phyloP scores from a whole-genome alignment of 1,140 invertebrate genomes.

The Listronotus oregonensis region DNA sequence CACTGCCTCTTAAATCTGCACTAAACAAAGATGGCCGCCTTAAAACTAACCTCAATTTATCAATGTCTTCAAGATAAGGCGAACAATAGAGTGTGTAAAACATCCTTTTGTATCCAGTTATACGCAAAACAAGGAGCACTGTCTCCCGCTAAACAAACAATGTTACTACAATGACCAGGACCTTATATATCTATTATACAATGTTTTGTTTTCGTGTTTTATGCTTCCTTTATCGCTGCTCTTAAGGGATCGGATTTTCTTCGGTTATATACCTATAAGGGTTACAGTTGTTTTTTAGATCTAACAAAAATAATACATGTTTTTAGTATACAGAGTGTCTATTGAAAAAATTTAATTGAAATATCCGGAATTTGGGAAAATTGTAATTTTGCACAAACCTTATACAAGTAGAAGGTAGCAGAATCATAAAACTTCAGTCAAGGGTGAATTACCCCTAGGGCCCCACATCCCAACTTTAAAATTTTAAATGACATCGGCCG shows the following conservation, averaged over 20 bases:
- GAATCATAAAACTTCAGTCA: no score
- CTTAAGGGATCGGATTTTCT: slow-evolving; percentile 27
- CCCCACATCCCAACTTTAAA: no score
- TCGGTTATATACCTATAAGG: neutral
- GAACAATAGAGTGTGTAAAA: slow-evolving; percentile 57
- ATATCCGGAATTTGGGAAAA: no score
- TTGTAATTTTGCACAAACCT: no score
- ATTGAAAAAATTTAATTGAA: no score
- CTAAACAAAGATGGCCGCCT: slow-evolving; percentile 54
- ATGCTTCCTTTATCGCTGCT: slow-evolving; percentile 30
- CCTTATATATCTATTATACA: slow-evolving; percentile 39
- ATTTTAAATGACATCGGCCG: no score
- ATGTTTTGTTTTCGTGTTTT: slow-evolving; percentile 35
- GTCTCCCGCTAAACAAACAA: slow-evolving; percentile 46
- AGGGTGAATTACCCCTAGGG: no score
- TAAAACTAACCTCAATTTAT: slow-evolving; percentile 58
- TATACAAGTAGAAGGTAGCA: no score
- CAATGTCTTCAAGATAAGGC: slow-evolving; percentile 57
- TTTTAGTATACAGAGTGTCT: no score
- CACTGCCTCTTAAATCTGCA: slow-evolving; percentile 28
- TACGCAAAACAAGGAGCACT: slow-evolving; percentile 51
- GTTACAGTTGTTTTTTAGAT: no score
- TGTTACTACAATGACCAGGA: slow-evolving; percentile 50
- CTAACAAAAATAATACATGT: no score
- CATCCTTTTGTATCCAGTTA: slow-evolving; percentile 54